Evolutionary conservation across 2,888 invertebrate genomes (phyloP).

Genomic region (Mesodorylaimus sp.): DNA sequence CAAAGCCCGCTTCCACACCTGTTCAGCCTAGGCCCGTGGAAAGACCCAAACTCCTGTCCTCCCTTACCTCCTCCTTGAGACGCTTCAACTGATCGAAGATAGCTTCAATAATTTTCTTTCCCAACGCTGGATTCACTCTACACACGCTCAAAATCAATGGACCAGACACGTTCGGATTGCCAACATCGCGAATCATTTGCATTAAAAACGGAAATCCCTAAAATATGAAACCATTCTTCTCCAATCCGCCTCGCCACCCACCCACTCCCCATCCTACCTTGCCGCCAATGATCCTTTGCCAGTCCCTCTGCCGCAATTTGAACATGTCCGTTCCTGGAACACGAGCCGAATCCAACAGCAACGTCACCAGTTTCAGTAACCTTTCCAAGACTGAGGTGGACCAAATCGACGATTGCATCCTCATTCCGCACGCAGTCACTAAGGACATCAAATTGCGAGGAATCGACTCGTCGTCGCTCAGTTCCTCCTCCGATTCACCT

Average conservation of each 20-base stretch:
- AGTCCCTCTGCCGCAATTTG: background rate
- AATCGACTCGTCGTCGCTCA: constrained; percentile 49
- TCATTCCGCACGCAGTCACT: constrained; percentile 1
- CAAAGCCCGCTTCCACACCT: too few relatives aligned
- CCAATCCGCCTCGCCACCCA: too few relatives aligned
- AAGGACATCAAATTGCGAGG: constrained; percentile 32
- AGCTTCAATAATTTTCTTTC: constrained; percentile 52
- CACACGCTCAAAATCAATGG: constrained; percentile 75
- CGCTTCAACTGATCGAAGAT: constrained; percentile 45
- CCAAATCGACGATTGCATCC: background rate
- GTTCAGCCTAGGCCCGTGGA: too few relatives aligned
- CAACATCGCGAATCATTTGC: constrained; percentile 79
- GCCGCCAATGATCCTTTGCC: background rate
- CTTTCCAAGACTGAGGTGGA: constrained; percentile 57
- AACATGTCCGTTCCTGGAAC: background rate
- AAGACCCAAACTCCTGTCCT: too few relatives aligned
- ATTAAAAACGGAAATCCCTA: constrained; percentile 77
- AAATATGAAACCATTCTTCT: background rate
- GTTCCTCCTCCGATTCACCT: constrained; percentile 50
- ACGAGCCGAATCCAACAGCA: constrained; percentile 67
- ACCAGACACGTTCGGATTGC: constrained; percentile 73
- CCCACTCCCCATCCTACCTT: too few relatives aligned
- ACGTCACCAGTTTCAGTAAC: constrained; percentile 73
- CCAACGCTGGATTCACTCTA: constrained; percentile 32
- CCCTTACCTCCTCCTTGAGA: background rate